Conservation (phyloP, 2,797 vertebrate genomes). For the Chelmon rostratus region DNA sequence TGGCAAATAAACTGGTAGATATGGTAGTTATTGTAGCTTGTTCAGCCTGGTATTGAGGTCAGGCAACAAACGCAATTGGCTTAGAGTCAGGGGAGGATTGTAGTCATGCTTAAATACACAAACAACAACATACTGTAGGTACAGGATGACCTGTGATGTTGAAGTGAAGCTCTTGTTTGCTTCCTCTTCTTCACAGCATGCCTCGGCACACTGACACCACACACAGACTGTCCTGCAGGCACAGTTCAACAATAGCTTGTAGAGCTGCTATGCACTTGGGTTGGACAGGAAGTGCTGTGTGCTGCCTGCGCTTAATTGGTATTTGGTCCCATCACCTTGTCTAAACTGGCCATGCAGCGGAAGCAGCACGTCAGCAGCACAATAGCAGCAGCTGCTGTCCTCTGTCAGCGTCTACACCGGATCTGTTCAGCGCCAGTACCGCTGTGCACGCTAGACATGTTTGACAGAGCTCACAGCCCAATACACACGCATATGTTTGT, state of each 20-base stretch:
- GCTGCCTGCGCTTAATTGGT: conserved; percentile 61
- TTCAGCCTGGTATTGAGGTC: not conserved
- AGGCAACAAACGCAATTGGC: not conserved
- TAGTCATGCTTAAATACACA: not conserved
- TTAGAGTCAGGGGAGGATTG: not conserved
- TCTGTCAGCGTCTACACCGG: conserved; percentile 42
- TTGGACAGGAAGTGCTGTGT: conserved; percentile 51
- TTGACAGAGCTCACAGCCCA: conserved; percentile 45
- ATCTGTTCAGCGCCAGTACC: conserved; percentile 35
- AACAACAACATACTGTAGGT: not conserved
- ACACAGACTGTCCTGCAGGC: conserved; percentile 31
- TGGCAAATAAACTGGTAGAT: not conserved
- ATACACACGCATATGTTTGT: conserved; percentile 17
- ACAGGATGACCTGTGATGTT: conserved; percentile 22
- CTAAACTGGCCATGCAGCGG: conserved; percentile 36
- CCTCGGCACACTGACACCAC: conserved; percentile 20
- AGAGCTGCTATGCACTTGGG: conserved; percentile 30
- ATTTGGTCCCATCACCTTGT: conserved; percentile 61
- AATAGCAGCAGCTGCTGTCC: conserved; percentile 56
- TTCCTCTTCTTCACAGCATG: conserved; percentile 7
- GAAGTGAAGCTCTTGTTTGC: conserved; percentile 32
- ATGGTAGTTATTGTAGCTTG: not conserved
- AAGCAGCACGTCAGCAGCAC: conserved; percentile 56
- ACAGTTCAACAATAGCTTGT: conserved; percentile 47
- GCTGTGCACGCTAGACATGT: conserved; percentile 38